phyloP scores from a whole-genome alignment of 2,797 vertebrate species.

The Microctenopoma stevenorrisi region DNA sequence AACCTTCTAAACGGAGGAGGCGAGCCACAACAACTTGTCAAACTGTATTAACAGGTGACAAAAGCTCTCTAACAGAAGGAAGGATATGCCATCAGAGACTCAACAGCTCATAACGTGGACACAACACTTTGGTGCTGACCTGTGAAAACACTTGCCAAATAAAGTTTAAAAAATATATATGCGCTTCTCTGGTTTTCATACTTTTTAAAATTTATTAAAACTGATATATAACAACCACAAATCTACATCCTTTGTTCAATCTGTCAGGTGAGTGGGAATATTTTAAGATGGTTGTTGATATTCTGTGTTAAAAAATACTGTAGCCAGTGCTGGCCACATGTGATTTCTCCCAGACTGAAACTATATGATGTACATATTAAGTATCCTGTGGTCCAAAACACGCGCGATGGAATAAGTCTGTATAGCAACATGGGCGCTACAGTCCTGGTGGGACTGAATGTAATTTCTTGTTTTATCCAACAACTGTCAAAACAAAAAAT shows the following conservation, averaged over 20 bases:
- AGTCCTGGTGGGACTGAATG: too few relatives aligned
- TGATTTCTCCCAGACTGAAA: background rate
- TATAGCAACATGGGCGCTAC: too few relatives aligned
- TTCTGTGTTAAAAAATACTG: background rate
- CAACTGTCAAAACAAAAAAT: too few relatives aligned
- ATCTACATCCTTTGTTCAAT: conserved; percentile 10
- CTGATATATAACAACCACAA: conserved; percentile 1
- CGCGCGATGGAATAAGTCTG: too few relatives aligned
- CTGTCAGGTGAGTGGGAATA: conserved; percentile 13
- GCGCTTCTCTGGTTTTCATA: conserved; percentile 17
- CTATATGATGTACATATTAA: too few relatives aligned
- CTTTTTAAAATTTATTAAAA: background rate
- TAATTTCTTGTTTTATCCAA: too few relatives aligned
- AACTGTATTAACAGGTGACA: conserved; percentile 15
- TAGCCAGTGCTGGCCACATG: background rate
- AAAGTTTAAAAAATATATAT: conserved; percentile 20
- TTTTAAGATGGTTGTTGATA: background rate
- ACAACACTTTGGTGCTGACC: conserved; percentile 12
- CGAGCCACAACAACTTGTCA: conserved; percentile 27
- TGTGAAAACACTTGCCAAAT: conserved; percentile 26
- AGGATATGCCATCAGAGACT: conserved; percentile 15
- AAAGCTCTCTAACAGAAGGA: conserved; percentile 11
- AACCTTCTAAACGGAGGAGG: conserved; percentile 12
- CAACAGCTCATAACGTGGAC: conserved; percentile 15
- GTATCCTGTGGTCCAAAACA: too few relatives aligned